Evolutionary conservation across 1,140 invertebrate genomes (phyloP), one percentile per base, ranked within the genome.

Genomic region (Eumeta japonica): DNA sequence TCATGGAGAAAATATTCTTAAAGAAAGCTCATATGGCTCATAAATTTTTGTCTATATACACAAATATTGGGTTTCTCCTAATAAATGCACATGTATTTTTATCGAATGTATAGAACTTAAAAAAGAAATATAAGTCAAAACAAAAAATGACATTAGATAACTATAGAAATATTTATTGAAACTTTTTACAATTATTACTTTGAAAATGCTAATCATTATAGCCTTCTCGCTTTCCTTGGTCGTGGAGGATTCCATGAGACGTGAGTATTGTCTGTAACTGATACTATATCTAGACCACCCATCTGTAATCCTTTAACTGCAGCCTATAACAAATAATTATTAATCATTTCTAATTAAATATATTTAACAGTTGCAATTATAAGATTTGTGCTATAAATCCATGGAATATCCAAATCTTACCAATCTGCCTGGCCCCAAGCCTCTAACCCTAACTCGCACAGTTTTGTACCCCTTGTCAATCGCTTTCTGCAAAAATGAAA

Each of bases 261-360:
- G 45, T 75, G 82, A 1, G 94, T 97, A 42, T 75, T 81, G 65
- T 98, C 94, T 3, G 94, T 94, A 12, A 98, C 81, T 10, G 92
- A 96, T 12, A 95, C 78, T 40, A 97, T 86, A 41, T 93, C 82
- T 11, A 97, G 49, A 4, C 94, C 94, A 35, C 86, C 83, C 83
- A 94, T 88, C 68, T 92, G 83, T 10, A 98, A 61, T 3, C 94
- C 94, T 81, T 96, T 97, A 19, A 97, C 83, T n/a, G 90, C 84
- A 39, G 90, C 84, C 89, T 92, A 68, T 38, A 81, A 54, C 41
- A 56, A 24, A 48, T 37, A 19, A 40, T 30, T 30, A 5, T 18
- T n/a, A n/a, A n/a, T n/a, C n/a, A 35, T 34, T 35, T 31, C 27
- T 24, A 24, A 53, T 40, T 38, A 37, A 45, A 64, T 50, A 38